Evolutionary conservation across 2,888 invertebrate species (phyloP).

Genomic region (Tipula unca): DNA sequence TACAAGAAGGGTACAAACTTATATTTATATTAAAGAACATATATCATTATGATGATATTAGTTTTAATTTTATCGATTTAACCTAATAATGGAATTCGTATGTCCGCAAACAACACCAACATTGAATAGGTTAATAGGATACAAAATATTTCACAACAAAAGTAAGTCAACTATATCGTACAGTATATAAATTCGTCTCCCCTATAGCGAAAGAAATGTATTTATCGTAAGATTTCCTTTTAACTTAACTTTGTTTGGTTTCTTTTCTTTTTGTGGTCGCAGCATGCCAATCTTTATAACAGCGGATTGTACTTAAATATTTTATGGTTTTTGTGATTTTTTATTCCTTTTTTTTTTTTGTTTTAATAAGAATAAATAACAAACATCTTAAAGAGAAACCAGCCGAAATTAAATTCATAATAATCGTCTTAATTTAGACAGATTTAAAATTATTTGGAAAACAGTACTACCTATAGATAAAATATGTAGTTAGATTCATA

Average conservation of each 20-base stretch:
- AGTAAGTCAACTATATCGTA: too few species aligned
- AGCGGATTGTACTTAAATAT: background rate
- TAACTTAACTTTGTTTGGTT: background rate
- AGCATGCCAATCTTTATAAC: background rate
- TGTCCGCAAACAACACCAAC: background rate
- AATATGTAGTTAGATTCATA: background rate
- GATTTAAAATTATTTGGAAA: background rate
- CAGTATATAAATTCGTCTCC: background rate
- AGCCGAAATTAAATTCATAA: background rate
- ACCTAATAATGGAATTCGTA: background rate
- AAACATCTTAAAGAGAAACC: background rate
- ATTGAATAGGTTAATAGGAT: background rate
- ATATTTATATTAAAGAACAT: background rate
- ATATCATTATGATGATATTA: background rate
- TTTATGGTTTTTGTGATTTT: background rate
- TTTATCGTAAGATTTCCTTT: background rate
- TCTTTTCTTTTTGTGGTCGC: constrained; percentile 14
- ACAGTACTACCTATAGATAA: background rate
- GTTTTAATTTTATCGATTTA: background rate
- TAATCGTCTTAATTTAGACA: background rate
- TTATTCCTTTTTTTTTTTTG: background rate
- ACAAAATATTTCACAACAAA: background rate
- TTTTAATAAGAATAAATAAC: background rate
- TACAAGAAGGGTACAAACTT: background rate
- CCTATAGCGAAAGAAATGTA: background rate